A percentile compares a stretch with the other conserved stretches of the same genome.
phyloP scores from a whole-genome alignment of 2,888 invertebrate genomes.

The Bombyx huttoni region DNA sequence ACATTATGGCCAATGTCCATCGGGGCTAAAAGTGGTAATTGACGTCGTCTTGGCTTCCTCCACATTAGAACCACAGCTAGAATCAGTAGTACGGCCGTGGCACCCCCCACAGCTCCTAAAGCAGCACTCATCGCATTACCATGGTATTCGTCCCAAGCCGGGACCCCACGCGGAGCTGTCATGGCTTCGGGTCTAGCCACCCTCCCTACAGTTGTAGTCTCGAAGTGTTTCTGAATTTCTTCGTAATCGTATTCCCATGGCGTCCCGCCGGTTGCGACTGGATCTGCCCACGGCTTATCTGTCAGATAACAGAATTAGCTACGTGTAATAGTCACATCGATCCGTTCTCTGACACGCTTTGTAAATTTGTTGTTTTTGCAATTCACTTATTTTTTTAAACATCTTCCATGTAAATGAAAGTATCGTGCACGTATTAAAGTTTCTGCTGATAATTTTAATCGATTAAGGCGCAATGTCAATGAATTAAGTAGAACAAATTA shows the following conservation, averaged over 20 bases:
- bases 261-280: constrained; percentile 31
- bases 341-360: constrained; percentile 25
- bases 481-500: no score
- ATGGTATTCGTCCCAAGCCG: constrained; percentile 18
- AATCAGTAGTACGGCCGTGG: constrained; percentile 45
- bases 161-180: constrained; percentile 19
- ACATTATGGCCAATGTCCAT: constrained; percentile 54
- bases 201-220: constrained; percentile 10
- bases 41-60: constrained; percentile 37
- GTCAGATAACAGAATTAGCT: constrained; percentile 57
- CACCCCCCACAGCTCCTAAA: constrained; percentile 50
- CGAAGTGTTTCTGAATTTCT: constrained; percentile 14
- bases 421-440: no score
- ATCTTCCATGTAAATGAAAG: no score
- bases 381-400: no score
- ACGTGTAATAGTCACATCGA: constrained; percentile 51
- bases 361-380: no score
- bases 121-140: constrained; percentile 50
- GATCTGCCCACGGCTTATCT: constrained; percentile 59
- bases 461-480: no score
- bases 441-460: no score
- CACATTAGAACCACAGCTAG: constrained; percentile 44
- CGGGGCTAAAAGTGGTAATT: constrained; percentile 41
- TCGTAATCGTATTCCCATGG: constrained; percentile 32
- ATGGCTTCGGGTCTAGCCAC: constrained; percentile 17